These are phyloP conservation scores for Neodiprion fabricii DNA, from an alignment of 1,140 invertebrate species.

Conservation along the genomic window DNA sequence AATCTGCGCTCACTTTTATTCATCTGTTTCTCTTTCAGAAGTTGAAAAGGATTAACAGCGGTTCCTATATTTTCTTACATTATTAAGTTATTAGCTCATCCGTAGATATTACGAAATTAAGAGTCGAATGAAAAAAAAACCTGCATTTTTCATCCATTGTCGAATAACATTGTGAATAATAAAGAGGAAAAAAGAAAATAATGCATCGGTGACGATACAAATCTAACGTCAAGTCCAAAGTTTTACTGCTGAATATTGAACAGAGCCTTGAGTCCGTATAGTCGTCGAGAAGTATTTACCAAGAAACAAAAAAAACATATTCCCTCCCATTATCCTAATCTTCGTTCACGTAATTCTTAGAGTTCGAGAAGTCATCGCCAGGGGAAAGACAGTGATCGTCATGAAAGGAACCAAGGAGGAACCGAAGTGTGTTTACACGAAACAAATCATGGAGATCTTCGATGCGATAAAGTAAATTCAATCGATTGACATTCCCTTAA, in stretches of 20 bases:
- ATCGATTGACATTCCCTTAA: background rate
- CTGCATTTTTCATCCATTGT: background rate
- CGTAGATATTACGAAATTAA: background rate
- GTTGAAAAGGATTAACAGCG: background rate
- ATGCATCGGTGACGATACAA: background rate
- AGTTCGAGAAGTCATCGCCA: conserved; percentile 80
- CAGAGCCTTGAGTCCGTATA: background rate
- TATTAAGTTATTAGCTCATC: background rate
- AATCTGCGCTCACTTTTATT: conserved; percentile 1
- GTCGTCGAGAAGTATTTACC: too few relatives aligned
- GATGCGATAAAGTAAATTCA: conserved; percentile 67
- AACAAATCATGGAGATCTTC: conserved; percentile 80
- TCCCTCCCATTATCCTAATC: background rate
- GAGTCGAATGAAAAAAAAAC: background rate
- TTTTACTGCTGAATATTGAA: background rate
- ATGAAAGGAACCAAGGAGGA: conserved; percentile 87
- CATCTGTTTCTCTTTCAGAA: background rate
- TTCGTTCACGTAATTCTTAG: conserved; percentile 44
- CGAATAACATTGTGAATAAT: conserved; percentile 1
- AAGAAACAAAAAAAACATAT: background rate
- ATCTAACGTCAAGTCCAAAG: background rate
- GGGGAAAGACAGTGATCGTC: conserved; percentile 86
- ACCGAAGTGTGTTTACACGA: conserved; percentile 90
- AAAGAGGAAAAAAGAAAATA: background rate
- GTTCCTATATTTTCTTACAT: background rate